These are phyloP conservation scores for Megalurothrips usitatus DNA, from an alignment of 2,888 invertebrate species.

Conservation along the genomic window DNA sequence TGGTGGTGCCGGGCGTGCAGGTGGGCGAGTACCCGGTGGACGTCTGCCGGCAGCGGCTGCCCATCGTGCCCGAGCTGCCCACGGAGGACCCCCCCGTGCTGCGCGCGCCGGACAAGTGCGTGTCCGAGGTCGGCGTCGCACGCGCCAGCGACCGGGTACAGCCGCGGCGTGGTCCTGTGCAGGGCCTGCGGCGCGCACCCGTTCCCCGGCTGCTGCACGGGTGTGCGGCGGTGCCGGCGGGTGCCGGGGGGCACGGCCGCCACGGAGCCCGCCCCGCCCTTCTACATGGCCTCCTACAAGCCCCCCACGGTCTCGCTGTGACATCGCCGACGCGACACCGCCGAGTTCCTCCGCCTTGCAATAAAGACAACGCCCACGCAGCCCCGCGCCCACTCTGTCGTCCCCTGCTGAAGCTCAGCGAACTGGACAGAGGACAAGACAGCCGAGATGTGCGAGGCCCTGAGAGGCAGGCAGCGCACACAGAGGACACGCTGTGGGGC, in stretches of 20 bases:
- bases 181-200: slow-evolving; percentile 1
- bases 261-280: background rate
- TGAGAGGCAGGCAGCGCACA: no score
- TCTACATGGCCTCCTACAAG: background rate
- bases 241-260: background rate
- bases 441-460: no score
- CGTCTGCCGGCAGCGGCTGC: background rate
- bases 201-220: slow-evolving; percentile 3
- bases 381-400: background rate
- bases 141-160: background rate
- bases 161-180: background rate
- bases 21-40: slow-evolving; percentile 4
- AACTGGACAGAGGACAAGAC: background rate
- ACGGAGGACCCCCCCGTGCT: background rate
- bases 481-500: no score
- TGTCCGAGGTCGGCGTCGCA: background rate
- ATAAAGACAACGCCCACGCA: background rate
- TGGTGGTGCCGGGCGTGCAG: background rate
- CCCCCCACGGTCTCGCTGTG: no score
- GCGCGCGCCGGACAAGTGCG: background rate
- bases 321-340: background rate
- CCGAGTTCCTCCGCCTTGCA: background rate
- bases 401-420: background rate
- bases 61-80: slow-evolving; percentile 19
- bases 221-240: background rate